Conservation (phyloP, 2,113 vertebrate species). For the Labeo rohita region DNA sequence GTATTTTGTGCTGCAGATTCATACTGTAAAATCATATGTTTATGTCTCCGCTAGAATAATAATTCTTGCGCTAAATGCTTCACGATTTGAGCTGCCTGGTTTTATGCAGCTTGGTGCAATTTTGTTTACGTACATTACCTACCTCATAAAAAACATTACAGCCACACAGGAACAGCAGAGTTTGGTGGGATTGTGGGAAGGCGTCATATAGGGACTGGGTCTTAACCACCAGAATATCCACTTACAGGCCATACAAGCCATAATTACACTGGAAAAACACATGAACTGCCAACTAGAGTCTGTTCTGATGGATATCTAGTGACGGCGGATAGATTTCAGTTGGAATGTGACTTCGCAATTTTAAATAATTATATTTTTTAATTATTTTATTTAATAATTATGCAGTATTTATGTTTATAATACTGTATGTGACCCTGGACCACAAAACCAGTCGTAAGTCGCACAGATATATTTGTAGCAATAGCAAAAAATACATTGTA, state of each 20-base stretch:
- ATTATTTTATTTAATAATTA: too few species aligned
- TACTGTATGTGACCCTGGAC: too few species aligned
- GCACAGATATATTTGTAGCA: too few species aligned
- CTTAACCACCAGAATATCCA: constrained; percentile 52
- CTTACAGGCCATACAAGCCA: constrained; percentile 61
- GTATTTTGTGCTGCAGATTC: constrained; percentile 18
- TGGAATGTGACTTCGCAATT: neutral
- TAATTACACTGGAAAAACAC: constrained; percentile 61
- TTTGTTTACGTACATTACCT: constrained; percentile 44
- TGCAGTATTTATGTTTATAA: too few species aligned
- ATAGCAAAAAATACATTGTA: too few species aligned
- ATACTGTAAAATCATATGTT: constrained; percentile 21
- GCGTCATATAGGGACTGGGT: constrained; percentile 53
- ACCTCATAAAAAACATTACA: constrained; percentile 24
- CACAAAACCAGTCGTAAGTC: too few species aligned
- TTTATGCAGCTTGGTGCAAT: constrained; percentile 19
- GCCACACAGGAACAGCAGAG: constrained; percentile 32
- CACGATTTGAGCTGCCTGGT: neutral
- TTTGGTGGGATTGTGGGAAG: constrained; percentile 53
- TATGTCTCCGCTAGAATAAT: constrained; percentile 18
- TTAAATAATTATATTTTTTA: too few species aligned
- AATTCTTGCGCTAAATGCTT: neutral
- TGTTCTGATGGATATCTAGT: constrained; percentile 52
- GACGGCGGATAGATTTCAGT: constrained; percentile 42
- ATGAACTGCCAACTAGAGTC: constrained; percentile 50